These are phyloP conservation scores for Macrobrachium nipponense DNA, from an alignment of 1,140 invertebrate genomes.

Conservation along the genomic window DNA sequence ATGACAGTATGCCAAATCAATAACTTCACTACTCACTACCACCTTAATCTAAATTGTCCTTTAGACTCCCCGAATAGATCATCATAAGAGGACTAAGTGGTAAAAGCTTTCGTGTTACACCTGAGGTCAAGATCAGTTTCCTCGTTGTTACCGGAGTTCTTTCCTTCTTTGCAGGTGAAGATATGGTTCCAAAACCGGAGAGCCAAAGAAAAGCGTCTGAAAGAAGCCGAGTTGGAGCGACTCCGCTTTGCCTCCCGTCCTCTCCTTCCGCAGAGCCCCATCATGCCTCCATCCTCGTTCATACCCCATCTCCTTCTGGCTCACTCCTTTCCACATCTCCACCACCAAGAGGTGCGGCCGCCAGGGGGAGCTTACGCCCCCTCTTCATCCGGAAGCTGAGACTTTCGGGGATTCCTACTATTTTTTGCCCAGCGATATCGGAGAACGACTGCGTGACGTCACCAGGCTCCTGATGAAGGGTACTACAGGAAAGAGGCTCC, in stretches of 20 bases:
- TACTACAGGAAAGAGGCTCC: too few relatives aligned
- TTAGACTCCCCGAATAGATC: too few relatives aligned
- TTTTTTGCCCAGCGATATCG: neutral
- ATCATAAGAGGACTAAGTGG: too few relatives aligned
- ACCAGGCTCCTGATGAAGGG: neutral
- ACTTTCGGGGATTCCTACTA: neutral
- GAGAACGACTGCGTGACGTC: neutral
- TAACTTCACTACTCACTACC: too few relatives aligned
- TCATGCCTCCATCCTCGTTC: constrained; percentile 44
- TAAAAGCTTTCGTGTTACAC: too few relatives aligned
- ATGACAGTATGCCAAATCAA: too few relatives aligned
- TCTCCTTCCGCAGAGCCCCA: constrained; percentile 31
- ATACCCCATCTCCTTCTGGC: constrained; percentile 48
- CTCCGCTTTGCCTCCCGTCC: constrained; percentile 46
- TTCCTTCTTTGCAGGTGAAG: constrained; percentile 31
- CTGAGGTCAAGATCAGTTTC: too few relatives aligned
- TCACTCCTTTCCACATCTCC: constrained; percentile 40
- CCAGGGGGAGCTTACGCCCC: constrained; percentile 31
- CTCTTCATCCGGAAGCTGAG: constrained; percentile 41
- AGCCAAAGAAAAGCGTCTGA: constrained; percentile 42
- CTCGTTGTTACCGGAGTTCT: too few relatives aligned
- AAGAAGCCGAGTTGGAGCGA: constrained; percentile 47
- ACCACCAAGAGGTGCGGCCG: constrained; percentile 15
- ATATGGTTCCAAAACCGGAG: constrained; percentile 55
- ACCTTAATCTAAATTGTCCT: too few relatives aligned